Base-by-base conservation (phyloP, 2,797 vertebrate genomes). In the Bovichtus variegatus region DNA sequence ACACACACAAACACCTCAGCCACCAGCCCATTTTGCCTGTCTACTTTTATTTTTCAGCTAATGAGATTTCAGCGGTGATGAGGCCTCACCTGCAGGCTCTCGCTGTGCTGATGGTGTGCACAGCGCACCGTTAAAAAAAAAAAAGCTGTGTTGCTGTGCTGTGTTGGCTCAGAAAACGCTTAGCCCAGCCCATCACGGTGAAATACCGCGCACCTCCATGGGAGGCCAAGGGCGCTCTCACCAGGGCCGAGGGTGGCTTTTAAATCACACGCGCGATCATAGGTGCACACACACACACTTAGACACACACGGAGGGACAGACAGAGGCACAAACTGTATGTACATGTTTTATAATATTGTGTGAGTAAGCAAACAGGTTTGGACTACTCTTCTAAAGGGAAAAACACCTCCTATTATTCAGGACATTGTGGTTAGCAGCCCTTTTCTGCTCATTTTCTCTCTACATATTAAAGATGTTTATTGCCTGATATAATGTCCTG, bases 181-280 rank as follows among this genome's bases (percentile, higher is more conserved):
- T 84, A 86, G 80, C 29, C 74, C 67, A 81, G 86, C 81, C 82
- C 70, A 59, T 87, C 82, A 85, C 58, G 19, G 68, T 89, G 74
- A 94, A 92, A 89, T 87, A 91, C 84, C 78, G 87, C 76, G 25
- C 77, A 71, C 76, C 74, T 85, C 79, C 74, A 65, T 5, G 21
- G 82, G 79, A 86, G 88, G 86, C 86, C 91, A 91, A 91, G 90
- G 88, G 83, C 90, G 78, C 63, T 53, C 81, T 84, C 86, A 61
- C 85, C 65, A 31, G 61, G 74, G 71, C 64, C 21, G 25, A 66
- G 46, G 67, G 76, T 78, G 66, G 85, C 71, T 78, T 89, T 88
- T 90, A 89, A 91, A 91, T 93, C 88, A 83, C 87, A 83, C 78
- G 76, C 70, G 68, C 21, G n/a, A 69, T 62, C 31, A 31, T 27